Conservation (phyloP, 2,888 invertebrate genomes). For the Protophormia terraenovae region DNA sequence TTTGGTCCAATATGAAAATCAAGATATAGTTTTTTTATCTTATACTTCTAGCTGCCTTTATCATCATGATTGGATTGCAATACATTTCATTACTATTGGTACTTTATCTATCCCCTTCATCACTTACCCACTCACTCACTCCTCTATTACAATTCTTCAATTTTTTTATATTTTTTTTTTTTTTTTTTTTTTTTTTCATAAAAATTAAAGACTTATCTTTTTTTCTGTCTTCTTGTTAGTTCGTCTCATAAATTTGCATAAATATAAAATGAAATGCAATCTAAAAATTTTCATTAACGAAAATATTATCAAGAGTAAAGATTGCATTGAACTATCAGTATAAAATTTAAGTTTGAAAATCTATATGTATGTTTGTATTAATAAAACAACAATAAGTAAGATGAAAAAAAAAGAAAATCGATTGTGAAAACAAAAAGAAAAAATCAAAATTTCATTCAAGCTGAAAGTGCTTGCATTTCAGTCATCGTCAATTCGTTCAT, state of each 20-base stretch:
- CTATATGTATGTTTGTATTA: too few species aligned
- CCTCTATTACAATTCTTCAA: background rate
- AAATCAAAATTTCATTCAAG: constrained; percentile 28
- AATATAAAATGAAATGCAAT: constrained; percentile 47
- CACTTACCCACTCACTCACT: background rate
- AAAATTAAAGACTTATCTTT: constrained; percentile 47
- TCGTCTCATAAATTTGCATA: constrained; percentile 56
- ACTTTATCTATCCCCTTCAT: background rate
- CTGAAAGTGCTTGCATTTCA: constrained; percentile 13
- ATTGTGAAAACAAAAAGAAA: background rate
- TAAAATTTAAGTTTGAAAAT: constrained; percentile 32
- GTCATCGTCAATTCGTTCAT: background rate
- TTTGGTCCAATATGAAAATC: constrained; percentile 57
- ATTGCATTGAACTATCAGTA: background rate
- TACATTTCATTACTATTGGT: constrained; percentile 32
- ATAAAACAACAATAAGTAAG: constrained; percentile 2
- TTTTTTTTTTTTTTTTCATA: constrained; percentile 2
- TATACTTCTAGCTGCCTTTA: background rate
- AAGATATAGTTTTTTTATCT: constrained; percentile 28
- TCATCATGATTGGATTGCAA: constrained; percentile 58
- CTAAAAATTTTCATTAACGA: constrained; percentile 36
- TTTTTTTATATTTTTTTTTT: background rate
- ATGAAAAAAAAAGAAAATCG: background rate
- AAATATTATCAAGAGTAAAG: constrained; percentile 45
- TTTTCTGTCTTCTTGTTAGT: background rate